These are phyloP conservation scores for Gymnopithys bicolor DNA, from an alignment of 2,797 vertebrate genomes.

Conservation along the genomic window DNA sequence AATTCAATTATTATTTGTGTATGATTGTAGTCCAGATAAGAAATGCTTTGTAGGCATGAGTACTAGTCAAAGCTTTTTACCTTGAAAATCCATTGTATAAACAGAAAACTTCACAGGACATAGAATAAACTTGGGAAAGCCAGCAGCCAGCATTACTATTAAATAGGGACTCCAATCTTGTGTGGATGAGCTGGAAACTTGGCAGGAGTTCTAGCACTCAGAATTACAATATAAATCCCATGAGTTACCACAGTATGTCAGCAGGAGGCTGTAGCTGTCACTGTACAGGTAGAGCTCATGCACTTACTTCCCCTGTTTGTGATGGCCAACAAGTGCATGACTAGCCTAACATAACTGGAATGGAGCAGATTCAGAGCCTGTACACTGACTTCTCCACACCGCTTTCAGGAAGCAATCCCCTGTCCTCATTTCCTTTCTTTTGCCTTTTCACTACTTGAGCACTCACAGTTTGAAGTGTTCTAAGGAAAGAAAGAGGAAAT, in stretches of 20 bases:
- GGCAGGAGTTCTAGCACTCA: not conserved
- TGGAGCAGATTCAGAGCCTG: not conserved
- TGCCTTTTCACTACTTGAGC: not conserved
- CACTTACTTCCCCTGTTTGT: not conserved
- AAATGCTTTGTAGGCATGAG: not conserved
- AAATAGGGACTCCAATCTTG: not conserved
- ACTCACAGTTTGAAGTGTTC: not conserved
- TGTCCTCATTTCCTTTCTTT: not conserved
- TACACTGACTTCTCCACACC: not conserved
- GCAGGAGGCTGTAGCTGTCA: not conserved
- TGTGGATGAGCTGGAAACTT: not conserved
- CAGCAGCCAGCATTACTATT: not conserved
- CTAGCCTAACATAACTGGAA: not conserved
- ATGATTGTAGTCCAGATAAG: not conserved
- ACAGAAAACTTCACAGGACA: not conserved
- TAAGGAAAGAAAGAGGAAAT: not conserved
- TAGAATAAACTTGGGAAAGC: not conserved
- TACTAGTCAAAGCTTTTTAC: not conserved
- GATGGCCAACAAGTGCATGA: rapidly evolving
- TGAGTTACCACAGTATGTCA: not conserved
- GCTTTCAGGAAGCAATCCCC: not conserved
- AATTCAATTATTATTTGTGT: not conserved
- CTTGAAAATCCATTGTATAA: not conserved
- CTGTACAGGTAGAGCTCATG: not conserved
- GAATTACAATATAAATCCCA: not conserved